Evolutionary conservation across 1,140 invertebrate genomes (phyloP).

Genomic region (Lysiphlebus fabarum): DNA sequence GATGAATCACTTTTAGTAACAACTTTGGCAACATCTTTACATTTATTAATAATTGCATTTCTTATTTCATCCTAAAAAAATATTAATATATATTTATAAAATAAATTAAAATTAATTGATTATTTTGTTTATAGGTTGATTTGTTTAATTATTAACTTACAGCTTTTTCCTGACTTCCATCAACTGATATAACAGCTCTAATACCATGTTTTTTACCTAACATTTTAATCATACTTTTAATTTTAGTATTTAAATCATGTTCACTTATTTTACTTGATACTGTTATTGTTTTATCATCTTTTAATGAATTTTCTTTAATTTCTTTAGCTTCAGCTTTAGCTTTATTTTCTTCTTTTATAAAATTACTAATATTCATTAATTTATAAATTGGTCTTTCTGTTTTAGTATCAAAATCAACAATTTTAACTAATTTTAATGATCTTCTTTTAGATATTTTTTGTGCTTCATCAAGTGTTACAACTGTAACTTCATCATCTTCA

Average conservation of each 20-base stretch:
- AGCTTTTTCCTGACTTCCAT: conserved; percentile 50
- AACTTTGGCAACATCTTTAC: conserved; percentile 50
- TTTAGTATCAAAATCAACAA: conserved; percentile 62
- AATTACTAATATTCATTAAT: conserved; percentile 50
- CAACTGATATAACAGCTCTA: conserved; percentile 58
- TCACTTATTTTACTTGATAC: conserved; percentile 61
- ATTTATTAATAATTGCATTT: conserved; percentile 52
- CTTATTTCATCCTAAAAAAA: conserved; percentile 58
- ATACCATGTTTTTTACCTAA: conserved; percentile 62
- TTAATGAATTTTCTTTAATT: conserved; percentile 28
- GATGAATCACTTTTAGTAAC: conserved; percentile 60
- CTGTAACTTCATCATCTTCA: conserved; percentile 23
- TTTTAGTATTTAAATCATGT: conserved; percentile 60
- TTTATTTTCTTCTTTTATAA: conserved; percentile 44
- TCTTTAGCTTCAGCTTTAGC: conserved; percentile 26
- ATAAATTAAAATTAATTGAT: not conserved
- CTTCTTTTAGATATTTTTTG: conserved; percentile 61
- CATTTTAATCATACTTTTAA: conserved; percentile 64
- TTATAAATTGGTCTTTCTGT: conserved; percentile 63
- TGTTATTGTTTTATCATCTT: conserved; percentile 39
- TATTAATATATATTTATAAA: no score
- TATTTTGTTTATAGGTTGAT: no score
- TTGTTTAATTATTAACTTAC: conserved; percentile 20
- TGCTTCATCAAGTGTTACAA: conserved; percentile 55
- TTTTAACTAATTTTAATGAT: conserved; percentile 64